Base-by-base conservation (phyloP, 2,113 vertebrate species). In the human (Homo sapiens) region DNA sequence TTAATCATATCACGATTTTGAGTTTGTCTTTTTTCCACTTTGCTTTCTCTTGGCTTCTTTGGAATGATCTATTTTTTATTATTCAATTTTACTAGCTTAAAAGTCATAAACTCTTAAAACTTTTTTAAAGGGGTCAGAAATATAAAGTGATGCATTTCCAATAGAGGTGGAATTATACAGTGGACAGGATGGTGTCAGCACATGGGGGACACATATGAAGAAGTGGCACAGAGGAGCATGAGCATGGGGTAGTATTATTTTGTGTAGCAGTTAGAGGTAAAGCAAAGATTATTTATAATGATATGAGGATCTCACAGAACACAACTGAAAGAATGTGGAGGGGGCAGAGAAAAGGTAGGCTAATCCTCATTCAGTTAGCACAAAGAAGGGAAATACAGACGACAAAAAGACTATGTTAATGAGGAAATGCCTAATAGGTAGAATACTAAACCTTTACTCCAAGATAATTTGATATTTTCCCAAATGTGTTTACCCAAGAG, bases 201-300 rank as follows among this genome's bases (percentile, higher is more conserved):
- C 0, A 1, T 17, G 5, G 12, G 3, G 66, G n/a, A 17, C 52
- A 8, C 4, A 0, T 1, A 4, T 35, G n/a, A 8, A 32, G 2
- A 89, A 23, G 10, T 13, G 32, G 13, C 30, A 38, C 22, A 64
- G 32, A 35, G 20, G 16, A 14, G 20, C 8, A 2, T 0, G 61
- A 43, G 61, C 5, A 1, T 17, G 23, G 45, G 0, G 5, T 38
- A 32, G 30, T 30, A 64, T 8, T 64, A 72, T 38, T 4, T 18
- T 30, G 32, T 20, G 32, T 27, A 59, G 32, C 11, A 48, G 9
- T 1, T 43, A 43, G n/a, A 64, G 55, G 50, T 40, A 5, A 72
- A 52, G 35, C 30, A 22, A 35, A 52, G 12, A 4, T 64, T 23
- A 10, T 43, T 81, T n/a, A 23, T 23, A 38, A 70, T 13, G 27